phyloP scores from a whole-genome alignment of 2,113 vertebrate genomes.

The Rhinopomastus cyanomelas region DNA sequence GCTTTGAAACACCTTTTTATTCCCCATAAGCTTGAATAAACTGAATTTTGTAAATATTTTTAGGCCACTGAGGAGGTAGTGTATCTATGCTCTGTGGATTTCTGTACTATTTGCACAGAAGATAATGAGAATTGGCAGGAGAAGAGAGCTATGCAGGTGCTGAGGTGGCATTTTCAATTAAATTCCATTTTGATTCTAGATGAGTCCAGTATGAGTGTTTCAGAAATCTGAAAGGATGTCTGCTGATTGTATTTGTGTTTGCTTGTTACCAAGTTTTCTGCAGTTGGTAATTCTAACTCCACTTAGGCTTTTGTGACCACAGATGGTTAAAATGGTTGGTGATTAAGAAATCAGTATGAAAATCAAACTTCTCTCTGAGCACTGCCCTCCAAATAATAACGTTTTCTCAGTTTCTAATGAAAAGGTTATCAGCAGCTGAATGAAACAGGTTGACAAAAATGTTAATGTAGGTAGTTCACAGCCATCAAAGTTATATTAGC shows the following conservation, averaged over 20 bases:
- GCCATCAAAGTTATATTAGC: not conserved
- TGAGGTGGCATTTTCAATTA: conserved; percentile 32
- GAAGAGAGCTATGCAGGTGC: conserved; percentile 35
- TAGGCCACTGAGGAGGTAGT: not conserved
- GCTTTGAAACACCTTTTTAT: not conserved
- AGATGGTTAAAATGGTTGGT: not conserved
- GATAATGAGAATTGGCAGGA: not conserved
- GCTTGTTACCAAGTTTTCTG: not conserved
- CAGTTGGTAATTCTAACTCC: not conserved
- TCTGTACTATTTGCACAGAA: not conserved
- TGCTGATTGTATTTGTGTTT: not conserved
- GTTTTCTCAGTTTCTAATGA: not conserved
- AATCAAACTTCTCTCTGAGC: not conserved
- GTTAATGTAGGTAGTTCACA: not conserved
- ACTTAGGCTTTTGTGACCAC: not conserved
- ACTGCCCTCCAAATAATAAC: not conserved
- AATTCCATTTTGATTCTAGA: conserved; percentile 37
- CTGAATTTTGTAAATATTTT: not conserved
- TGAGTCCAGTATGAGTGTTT: not conserved
- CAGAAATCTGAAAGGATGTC: not conserved
- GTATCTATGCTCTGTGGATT: not conserved
- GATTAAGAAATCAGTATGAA: not conserved
- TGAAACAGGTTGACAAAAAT: not conserved
- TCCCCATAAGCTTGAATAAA: not conserved
- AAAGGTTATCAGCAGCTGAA: not conserved